Conservation (phyloP, 1,140 invertebrate genomes). For the Carcinoscorpius rotundicauda region DNA sequence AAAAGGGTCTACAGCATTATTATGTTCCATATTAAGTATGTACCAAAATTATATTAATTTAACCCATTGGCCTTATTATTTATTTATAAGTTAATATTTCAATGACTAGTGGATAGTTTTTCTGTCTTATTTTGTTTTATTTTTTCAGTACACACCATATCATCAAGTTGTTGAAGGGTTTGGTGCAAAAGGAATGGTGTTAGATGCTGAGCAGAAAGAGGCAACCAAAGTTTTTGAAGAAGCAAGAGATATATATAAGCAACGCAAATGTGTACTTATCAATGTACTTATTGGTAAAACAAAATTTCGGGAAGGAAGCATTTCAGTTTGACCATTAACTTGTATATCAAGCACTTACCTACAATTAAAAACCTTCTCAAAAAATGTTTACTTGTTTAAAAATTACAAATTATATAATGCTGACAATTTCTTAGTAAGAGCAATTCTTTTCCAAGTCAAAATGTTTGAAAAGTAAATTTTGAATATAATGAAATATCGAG, state of each 20-base stretch:
- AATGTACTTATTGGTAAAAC: constrained; percentile 51
- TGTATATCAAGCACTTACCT: too few species aligned
- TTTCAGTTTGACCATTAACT: constrained; percentile 36
- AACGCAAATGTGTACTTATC: constrained; percentile 42
- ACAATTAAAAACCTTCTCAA: too few species aligned
- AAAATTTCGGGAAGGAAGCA: constrained; percentile 50
- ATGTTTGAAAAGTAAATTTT: too few species aligned
- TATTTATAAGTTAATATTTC: constrained; percentile 5
- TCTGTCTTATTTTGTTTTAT: constrained; percentile 18
- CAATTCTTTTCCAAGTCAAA: too few species aligned
- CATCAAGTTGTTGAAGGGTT: constrained; percentile 42
- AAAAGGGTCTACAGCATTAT: not conserved
- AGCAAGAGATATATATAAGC: constrained; percentile 33
- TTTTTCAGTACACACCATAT: constrained; percentile 41
- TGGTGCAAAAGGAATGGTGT: constrained; percentile 41
- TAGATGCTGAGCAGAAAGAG: constrained; percentile 31
- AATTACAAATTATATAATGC: too few species aligned
- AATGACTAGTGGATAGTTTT: constrained; percentile 5
- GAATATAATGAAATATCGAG: too few species aligned
- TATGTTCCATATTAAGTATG: too few species aligned
- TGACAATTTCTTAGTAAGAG: too few species aligned
- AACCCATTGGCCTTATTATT: not conserved
- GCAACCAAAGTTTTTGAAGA: constrained; percentile 32
- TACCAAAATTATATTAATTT: too few species aligned
- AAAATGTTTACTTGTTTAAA: too few species aligned